Conservation (phyloP, 2,888 invertebrate species). For the Pristionchus mayeri region DNA sequence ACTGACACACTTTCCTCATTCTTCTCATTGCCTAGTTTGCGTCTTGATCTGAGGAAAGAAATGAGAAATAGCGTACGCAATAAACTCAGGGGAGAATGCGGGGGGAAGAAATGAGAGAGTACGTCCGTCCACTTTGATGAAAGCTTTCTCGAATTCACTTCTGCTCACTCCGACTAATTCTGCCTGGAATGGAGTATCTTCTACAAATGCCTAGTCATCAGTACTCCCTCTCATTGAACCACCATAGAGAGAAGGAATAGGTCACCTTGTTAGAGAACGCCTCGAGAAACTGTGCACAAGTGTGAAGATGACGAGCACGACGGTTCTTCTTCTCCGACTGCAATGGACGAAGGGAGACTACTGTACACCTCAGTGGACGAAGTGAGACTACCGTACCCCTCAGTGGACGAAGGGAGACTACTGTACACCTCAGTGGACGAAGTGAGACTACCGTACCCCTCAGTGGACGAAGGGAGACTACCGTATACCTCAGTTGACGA, state of each 20-base stretch:
- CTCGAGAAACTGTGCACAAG: constrained; percentile 50
- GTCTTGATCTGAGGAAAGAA: constrained; percentile 21
- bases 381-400: no score
- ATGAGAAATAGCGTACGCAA: constrained; percentile 50
- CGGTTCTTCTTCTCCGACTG: constrained; percentile 75
- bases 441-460: no score
- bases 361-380: no score
- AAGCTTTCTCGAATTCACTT: constrained; percentile 55
- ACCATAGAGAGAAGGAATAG: background rate
- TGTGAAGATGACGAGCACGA: constrained; percentile 54
- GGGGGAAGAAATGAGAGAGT: constrained; percentile 41
- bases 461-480: no score
- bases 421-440: no score
- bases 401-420: no score
- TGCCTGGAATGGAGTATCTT: constrained; percentile 47
- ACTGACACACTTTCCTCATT: no score
- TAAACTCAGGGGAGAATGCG: constrained; percentile 61
- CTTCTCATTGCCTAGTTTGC: no score
- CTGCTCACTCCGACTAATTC: constrained; percentile 51
- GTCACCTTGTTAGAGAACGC: constrained; percentile 51
- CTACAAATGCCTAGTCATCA: no score
- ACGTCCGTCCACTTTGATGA: constrained; percentile 52
- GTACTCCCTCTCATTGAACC: no score
- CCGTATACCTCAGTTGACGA: no score
- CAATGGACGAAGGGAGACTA: no score